Evolutionary conservation across 2,797 vertebrate species (phyloP), one percentile per base, ranked within the genome.

Genomic region (Balearica regulorum): DNA sequence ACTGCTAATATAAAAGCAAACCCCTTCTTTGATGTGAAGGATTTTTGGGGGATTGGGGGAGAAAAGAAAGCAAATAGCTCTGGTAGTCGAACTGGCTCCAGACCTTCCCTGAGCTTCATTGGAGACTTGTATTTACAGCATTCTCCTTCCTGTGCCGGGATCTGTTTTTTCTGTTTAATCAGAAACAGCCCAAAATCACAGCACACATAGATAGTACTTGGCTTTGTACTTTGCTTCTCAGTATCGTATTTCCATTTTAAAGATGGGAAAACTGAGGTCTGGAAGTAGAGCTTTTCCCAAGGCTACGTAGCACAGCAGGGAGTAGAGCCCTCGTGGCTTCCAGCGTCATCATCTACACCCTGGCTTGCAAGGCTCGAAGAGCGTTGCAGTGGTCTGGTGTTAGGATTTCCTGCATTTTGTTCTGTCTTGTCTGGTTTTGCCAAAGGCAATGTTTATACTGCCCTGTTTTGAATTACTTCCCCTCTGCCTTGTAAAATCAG

Each of bases 121-220:
- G 90, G 72, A 58, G 35, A 49, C 26, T 61, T 78, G 53, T 51
- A 29, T 84, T 89, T 95, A n/a, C 85, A 88, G 53, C 41, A 2
- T 43, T 83, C 57, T 69, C 33, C 79, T 90, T 90, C 65, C 62
- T 46, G 48, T 83, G 46, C 87, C 0, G 31, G 33, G 15, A 13
- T 73, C 83, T 66, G 58, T 7, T 41, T 65, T 86, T 86, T 81
- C 48, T 82, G n/a, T 80, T 93, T 88, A 78, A 91, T 90, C 72
- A 78, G 57, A 81, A 93, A 61, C 65, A 95, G 58, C 86, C 58
- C 76, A 2, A 31, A 78, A 46, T 80, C 71, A 5, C 61, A 7
- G 26, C 20, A 41, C 48, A 10, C 31, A 0, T 28, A 9, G 78
- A 53, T 28, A n/a, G 51, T 6, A 19, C 66, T 87, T 46, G 49